These are phyloP conservation scores for Ditylenchus weischeri DNA, from an alignment of 2,888 invertebrate species.

Conservation along the genomic window DNA sequence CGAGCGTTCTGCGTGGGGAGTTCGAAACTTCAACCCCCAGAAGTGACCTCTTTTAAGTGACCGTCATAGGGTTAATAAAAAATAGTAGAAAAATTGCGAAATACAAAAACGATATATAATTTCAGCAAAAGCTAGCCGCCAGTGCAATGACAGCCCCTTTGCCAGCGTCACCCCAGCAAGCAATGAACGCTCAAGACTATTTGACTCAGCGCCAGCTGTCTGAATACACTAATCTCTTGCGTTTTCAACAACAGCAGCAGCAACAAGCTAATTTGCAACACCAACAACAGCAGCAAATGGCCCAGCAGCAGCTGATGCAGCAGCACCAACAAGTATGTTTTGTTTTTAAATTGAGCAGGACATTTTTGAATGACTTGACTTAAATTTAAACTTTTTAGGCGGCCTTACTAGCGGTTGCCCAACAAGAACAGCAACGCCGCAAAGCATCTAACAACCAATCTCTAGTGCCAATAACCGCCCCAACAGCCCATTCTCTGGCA, in stretches of 20 bases:
- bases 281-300: conserved; percentile 3
- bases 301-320: not conserved
- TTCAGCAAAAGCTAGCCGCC: conserved; percentile 7
- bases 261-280: conserved; percentile 10
- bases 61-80: too few relatives aligned
- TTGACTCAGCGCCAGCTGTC: not conserved
- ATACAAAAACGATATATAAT: not conserved
- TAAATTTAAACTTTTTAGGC: not conserved
- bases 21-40: too few relatives aligned
- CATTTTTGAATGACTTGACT: too few relatives aligned
- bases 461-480: too few relatives aligned
- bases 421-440: not conserved
- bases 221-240: not conserved
- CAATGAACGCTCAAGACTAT: not conserved
- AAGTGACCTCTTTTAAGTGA: too few relatives aligned
- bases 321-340: not conserved
- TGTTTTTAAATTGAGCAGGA: too few relatives aligned
- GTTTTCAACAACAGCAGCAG: conserved; percentile 4
- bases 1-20: too few relatives aligned
- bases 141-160: not conserved
- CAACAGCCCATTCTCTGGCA: too few relatives aligned
- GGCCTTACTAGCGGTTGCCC: not conserved
- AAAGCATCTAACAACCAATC: not conserved
- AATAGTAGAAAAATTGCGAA: too few relatives aligned
- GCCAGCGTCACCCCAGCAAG: not conserved